These are phyloP conservation scores for Anseranas semipalmata DNA, from an alignment of 2,113 vertebrate genomes.

Conservation along the genomic window DNA sequence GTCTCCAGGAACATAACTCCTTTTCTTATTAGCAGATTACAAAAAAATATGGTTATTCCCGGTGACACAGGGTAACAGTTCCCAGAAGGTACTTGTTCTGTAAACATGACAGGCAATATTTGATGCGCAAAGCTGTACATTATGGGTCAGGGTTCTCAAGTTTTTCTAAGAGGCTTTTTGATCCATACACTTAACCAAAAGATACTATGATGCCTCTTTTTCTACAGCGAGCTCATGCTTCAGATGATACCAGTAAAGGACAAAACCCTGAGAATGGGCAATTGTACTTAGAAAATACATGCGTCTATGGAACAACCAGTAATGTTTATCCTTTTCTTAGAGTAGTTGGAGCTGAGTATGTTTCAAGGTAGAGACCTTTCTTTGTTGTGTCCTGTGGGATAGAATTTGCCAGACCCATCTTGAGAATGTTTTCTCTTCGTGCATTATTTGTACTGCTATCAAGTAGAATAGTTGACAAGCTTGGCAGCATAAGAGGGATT, in stretches of 20 bases:
- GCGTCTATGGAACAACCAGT: background rate
- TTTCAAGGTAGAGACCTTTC: constrained; percentile 20
- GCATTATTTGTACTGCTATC: background rate
- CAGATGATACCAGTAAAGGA: background rate
- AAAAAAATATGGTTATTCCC: background rate
- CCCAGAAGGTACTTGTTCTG: background rate
- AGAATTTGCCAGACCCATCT: background rate
- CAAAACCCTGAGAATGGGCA: background rate
- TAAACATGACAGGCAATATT: background rate
- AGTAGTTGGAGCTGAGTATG: background rate
- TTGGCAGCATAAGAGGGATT: constrained; percentile 1
- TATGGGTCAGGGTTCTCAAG: background rate
- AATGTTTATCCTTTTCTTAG: background rate
- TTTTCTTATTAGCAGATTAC: background rate
- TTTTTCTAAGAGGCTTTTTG: background rate
- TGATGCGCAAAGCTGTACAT: background rate
- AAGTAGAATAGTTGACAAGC: background rate
- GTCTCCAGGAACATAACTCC: accelerated
- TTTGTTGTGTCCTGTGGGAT: background rate
- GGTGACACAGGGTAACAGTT: background rate
- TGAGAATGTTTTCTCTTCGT: background rate
- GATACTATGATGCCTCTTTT: background rate
- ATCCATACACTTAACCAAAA: background rate
- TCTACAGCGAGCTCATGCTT: background rate
- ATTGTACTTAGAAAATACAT: background rate